These are phyloP conservation scores for Gymnopithys bicolor DNA, from an alignment of 2,797 vertebrate species.

Conservation along the genomic window DNA sequence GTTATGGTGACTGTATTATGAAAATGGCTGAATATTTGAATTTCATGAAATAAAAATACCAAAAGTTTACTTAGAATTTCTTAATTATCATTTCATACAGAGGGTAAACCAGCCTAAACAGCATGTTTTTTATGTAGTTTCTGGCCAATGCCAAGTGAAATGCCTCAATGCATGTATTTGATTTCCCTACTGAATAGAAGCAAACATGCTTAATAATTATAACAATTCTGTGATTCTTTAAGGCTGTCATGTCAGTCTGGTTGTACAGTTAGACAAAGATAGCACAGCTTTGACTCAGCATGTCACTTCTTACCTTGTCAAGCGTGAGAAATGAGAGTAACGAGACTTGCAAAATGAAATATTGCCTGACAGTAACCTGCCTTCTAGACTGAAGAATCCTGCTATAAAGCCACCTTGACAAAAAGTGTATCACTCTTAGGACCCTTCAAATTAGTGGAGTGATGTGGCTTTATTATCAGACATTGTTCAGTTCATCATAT, in stretches of 20 bases:
- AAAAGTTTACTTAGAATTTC: neutral
- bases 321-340: slow-evolving; percentile 11
- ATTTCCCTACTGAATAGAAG: neutral
- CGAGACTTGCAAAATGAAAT: neutral
- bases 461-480: slow-evolving; percentile 37
- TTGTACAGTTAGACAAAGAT: neutral
- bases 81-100: neutral
- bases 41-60: neutral
- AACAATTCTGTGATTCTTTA: neutral
- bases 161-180: neutral
- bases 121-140: neutral
- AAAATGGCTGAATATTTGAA: neutral
- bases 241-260: neutral
- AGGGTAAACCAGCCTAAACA: neutral
- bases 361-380: neutral
- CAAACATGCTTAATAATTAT: neutral
- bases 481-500: slow-evolving; percentile 40
- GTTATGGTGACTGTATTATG: neutral
- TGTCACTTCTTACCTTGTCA: slow-evolving; percentile 12
- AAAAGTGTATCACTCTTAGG: neutral
- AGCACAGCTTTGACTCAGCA: slow-evolving; percentile 10
- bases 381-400: neutral
- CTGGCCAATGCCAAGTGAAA: neutral
- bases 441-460: slow-evolving; percentile 29
- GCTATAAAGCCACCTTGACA: neutral